phyloP scores from a whole-genome alignment of 2,888 invertebrate species.

The Carabus problematicus region DNA sequence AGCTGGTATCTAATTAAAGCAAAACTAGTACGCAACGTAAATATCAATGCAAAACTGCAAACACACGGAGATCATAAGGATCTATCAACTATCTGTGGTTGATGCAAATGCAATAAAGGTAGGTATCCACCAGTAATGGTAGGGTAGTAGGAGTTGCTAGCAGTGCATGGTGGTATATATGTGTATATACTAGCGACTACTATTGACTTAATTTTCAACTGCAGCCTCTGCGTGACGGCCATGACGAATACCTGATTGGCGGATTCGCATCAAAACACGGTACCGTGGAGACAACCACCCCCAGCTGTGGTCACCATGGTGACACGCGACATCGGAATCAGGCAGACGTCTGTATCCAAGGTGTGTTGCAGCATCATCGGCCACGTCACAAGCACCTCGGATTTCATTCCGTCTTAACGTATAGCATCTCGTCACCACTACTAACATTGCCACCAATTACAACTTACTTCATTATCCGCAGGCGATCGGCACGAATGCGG shows the following conservation, averaged over 20 bases:
- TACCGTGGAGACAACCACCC: conserved; percentile 26
- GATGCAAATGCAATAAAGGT: conserved; percentile 33
- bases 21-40: too few relatives aligned
- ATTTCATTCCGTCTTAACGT: too few relatives aligned
- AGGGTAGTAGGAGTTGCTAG: neutral
- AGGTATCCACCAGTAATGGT: neutral
- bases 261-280: conserved; percentile 32
- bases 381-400: neutral
- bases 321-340: conserved; percentile 27
- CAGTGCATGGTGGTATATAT: conserved; percentile 1
- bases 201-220: conserved; percentile 41
- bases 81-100: conserved; percentile 14
- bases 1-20: too few relatives aligned
- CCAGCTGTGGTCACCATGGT: conserved; percentile 40
- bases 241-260: conserved; percentile 41
- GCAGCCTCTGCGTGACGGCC: conserved; percentile 27
- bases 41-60: too few relatives aligned
- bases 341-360: neutral
- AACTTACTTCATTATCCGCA: too few relatives aligned
- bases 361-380: conserved; percentile 12
- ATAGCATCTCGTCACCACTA: too few relatives aligned
- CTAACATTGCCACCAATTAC: too few relatives aligned
- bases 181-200: conserved; percentile 18
- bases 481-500: too few relatives aligned
- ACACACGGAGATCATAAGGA: too few relatives aligned